Conservation (phyloP, 2,113 vertebrate genomes). For the Aptenodytes patagonicus region DNA sequence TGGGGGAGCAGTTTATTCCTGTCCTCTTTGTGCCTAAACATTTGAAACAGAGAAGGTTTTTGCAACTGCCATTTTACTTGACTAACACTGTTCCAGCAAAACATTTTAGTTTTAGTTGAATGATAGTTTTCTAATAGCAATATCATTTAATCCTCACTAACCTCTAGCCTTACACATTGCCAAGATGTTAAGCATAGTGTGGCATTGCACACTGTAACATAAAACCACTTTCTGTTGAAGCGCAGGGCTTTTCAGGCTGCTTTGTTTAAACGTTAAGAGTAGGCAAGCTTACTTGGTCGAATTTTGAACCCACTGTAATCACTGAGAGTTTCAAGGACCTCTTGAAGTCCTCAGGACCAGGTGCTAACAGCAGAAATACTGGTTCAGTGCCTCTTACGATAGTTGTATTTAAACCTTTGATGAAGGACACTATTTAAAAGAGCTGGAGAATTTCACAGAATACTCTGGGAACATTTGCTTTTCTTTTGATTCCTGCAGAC, state of each 20-base stretch:
- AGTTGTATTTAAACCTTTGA: background rate
- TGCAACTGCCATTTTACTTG: background rate
- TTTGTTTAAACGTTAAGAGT: background rate
- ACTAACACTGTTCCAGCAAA: background rate
- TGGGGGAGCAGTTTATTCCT: background rate
- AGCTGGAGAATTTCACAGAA: background rate
- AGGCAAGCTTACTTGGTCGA: background rate
- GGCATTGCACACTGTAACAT: rapidly evolving
- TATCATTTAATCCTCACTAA: background rate
- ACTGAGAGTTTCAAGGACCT: background rate
- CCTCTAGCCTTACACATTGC: background rate
- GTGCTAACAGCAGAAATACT: background rate
- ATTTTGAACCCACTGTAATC: background rate
- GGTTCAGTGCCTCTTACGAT: background rate
- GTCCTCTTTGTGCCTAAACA: background rate
- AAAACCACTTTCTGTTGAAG: background rate
- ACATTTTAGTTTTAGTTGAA: background rate
- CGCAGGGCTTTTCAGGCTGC: background rate
- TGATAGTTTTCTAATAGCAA: background rate
- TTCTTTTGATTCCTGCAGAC: background rate
- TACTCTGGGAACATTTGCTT: background rate
- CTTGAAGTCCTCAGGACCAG: background rate
- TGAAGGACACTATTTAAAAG: background rate
- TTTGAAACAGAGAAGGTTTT: background rate
- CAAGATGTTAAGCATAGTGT: background rate